Evolutionary conservation across 1,140 invertebrate species (phyloP), one percentile per base, ranked within the genome.

Genomic region (Yoshiicerus persimilis): DNA sequence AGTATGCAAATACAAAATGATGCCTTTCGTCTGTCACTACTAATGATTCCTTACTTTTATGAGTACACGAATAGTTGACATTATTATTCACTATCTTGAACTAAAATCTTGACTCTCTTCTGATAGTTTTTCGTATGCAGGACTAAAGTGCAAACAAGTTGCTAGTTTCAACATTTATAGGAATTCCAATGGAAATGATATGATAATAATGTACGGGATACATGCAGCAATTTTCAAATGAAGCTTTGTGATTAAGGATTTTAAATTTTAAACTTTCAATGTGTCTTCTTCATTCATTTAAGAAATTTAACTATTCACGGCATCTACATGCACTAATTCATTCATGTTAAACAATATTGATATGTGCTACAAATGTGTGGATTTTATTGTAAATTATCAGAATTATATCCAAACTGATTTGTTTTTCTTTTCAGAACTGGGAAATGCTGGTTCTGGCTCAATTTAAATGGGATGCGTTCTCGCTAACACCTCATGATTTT

Each of bases 381-480:
- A 70, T 70, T 70, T 56, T n/a, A 56, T n/a, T 56, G 47, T 16
- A 56, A 56, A 56, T 56, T 2, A 56, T 4, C 20, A 56, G 13
- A 56, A n/a, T 56, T 16, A 16, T n/a, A 56, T 56, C n/a, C 20
- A 80, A 80, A 36, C 38, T 32, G 30, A 80, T n/a, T n/a, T 80
- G 9, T 80, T 80, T 80, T 25, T 70, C 75, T 93, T 89, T 94
- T 89, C 94, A 97, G 96, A 95, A 95, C 91, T 97, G 96, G 96
- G 96, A 97, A 92, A 93, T 96, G 90, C 92, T 96, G 90, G 94
- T 97, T 64, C 93, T 97, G 66, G 95, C 94, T 16, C 96, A 96
- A 91, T 92, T 97, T 77, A 96, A 96, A 91, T 97, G 96, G 96
- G 96, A 97, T 92, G 93, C 97, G 87, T 95, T 95, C 0, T 95